Evolutionary conservation across 2,113 vertebrate species (phyloP), one percentile per base, ranked within the genome.

Genomic region (Coreoperca whiteheadi): DNA sequence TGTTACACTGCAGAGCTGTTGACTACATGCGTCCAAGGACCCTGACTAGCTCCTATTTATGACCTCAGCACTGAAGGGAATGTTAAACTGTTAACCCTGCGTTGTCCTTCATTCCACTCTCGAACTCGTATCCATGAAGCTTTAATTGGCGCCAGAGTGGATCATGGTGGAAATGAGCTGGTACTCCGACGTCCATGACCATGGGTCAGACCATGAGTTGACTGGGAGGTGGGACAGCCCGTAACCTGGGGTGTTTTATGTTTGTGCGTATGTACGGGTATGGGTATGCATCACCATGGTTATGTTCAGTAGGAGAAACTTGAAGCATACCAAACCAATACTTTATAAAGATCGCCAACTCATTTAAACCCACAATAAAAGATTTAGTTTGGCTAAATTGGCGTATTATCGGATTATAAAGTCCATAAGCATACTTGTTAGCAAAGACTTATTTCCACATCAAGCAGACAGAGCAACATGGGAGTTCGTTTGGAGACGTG

Each of bases 1-100:
- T 68, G 54, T 68, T 63, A 21, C 54, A 60, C 60, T 72, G 74
- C 75, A 70, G 77, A 70, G 85, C 77, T 60, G 61, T 66, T 78
- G 64, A 68, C 68, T 70, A 32, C 77, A 71, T 71, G 23, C 20
- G 8, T 74, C 65, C 74, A 72, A 66, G 56, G 69, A 82, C n/a
- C 59, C n/a, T 11, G n/a, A 53, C 65, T 18, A 9, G 61, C 8
- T 82, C 68, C 59, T 71, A 39, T n/a, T 48, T 77, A 23, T 87
- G 51, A 77, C 85, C 63, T 23, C 34, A 39, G 61, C 54, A 30
- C 37, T 77, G 51, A 79, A 76, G 18, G 66, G 74, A 79, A 66
- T 30, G 46, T 74, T 68, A 6, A 23, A 50, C n/a, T 8, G 71
- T 77, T 76, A 79, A 81, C 69, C 77, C 57, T 37, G 8, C 69